Conservation (phyloP, 2,797 vertebrate species). For the Philypnodon macrostomus region DNA sequence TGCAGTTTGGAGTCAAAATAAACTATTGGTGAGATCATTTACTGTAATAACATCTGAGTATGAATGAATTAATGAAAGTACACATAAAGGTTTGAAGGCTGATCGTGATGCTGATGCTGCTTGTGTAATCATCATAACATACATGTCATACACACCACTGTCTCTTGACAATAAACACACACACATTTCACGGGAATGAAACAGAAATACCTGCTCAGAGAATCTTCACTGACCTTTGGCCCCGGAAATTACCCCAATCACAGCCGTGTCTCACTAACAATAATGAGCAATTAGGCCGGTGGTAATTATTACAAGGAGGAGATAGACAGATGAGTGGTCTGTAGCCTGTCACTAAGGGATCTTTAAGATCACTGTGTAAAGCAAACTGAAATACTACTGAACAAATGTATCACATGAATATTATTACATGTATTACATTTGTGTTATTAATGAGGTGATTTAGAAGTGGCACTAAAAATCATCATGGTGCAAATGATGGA, state of each 20-base stretch:
- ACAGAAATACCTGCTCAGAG: conserved; percentile 12
- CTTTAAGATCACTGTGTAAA: conserved; percentile 7
- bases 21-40: no score
- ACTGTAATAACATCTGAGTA: no score
- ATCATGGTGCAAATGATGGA: no score
- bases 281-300: conserved; percentile 42
- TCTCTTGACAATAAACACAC: not conserved
- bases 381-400: not conserved
- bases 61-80: no score
- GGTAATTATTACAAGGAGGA: conserved; percentile 6
- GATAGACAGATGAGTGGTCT: not conserved
- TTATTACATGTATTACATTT: conserved; percentile 18
- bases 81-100: no score
- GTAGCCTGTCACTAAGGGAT: conserved; percentile 3
- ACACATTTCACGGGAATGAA: not conserved
- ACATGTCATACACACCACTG: no score
- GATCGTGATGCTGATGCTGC: no score
- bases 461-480: conserved; percentile 21
- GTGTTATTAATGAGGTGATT: conserved; percentile 34
- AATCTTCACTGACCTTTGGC: conserved; percentile 36
- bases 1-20: no score
- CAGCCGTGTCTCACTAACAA: conserved; percentile 20
- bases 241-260: conserved; percentile 41
- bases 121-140: no score
- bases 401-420: conserved; percentile 11